A percentile compares a stretch with the other conserved stretches of the same genome.
phyloP scores from a whole-genome alignment of 1,140 invertebrate genomes.

The Anastrepha obliqua region DNA sequence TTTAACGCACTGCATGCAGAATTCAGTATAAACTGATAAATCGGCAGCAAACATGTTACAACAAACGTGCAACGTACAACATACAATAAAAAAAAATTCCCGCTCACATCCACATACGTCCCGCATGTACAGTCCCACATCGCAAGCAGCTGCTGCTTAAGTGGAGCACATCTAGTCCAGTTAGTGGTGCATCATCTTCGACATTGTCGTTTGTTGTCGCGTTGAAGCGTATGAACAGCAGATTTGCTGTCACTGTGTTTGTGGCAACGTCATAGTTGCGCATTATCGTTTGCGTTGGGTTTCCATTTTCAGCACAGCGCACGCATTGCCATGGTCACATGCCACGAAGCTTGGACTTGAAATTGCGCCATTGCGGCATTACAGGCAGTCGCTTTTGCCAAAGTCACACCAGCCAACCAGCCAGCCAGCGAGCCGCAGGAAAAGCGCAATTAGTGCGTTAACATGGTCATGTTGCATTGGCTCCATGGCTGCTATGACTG shows the following conservation, averaged over 20 bases:
- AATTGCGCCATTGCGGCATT: no score
- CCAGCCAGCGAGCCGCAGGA: neutral
- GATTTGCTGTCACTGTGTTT: slow-evolving; percentile 1
- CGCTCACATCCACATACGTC: neutral
- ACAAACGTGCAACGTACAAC: neutral
- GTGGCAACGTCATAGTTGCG: neutral
- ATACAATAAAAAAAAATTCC: neutral
- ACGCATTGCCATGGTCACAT: slow-evolving; percentile 20
- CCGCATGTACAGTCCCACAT: neutral
- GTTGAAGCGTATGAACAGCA: neutral
- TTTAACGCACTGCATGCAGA: neutral
- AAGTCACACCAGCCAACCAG: neutral
- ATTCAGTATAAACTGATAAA: slow-evolving; percentile 34
- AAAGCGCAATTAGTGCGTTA: slow-evolving; percentile 55
- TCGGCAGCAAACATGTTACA: slow-evolving; percentile 43
- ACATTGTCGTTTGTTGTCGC: neutral
- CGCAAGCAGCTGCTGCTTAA: neutral
- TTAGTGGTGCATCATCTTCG: neutral
- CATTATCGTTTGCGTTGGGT: neutral
- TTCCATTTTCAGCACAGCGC: neutral
- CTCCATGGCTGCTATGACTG: neutral
- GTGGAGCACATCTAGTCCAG: slow-evolving; percentile 21
- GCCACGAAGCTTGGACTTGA: neutral
- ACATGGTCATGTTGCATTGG: slow-evolving; percentile 30
- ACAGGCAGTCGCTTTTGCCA: neutral